Evolutionary conservation across 2,113 vertebrate genomes (phyloP).

Genomic region (Uria lomvia): DNA sequence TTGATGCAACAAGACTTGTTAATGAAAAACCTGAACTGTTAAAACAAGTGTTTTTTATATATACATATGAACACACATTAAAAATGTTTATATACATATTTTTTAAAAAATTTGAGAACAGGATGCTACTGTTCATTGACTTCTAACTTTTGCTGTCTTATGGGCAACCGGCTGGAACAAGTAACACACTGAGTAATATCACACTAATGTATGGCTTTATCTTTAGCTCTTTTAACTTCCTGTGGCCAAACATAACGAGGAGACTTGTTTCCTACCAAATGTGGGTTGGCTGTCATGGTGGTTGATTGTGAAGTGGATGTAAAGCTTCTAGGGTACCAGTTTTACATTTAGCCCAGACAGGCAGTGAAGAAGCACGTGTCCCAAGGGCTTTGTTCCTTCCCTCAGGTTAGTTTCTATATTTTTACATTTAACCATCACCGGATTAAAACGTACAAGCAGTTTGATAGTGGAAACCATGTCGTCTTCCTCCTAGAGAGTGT

Average conservation of each 20-base stretch:
- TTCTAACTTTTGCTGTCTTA: neutral
- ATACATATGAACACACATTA: accelerated
- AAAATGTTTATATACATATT: neutral
- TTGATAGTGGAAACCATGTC: neutral
- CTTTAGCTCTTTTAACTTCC: neutral
- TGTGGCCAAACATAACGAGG: neutral
- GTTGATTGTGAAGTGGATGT: neutral
- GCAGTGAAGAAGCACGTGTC: neutral
- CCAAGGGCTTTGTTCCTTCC: neutral
- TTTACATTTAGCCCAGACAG: neutral
- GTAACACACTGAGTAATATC: neutral
- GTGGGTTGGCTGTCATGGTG: accelerated
- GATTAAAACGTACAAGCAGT: neutral
- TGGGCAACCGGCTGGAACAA: neutral
- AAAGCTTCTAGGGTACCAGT: neutral
- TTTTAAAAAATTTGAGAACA: neutral
- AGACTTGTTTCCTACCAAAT: neutral
- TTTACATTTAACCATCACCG: neutral
- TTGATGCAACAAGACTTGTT: neutral
- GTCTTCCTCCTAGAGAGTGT: neutral
- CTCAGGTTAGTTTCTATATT: neutral
- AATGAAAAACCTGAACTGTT: neutral
- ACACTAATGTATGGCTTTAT: neutral
- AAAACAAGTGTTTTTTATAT: neutral
- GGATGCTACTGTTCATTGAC: neutral